Evolutionary conservation across 1,140 invertebrate species (phyloP), one percentile per base, ranked within the genome.

Genomic region (Philopotamus ludificatus): DNA sequence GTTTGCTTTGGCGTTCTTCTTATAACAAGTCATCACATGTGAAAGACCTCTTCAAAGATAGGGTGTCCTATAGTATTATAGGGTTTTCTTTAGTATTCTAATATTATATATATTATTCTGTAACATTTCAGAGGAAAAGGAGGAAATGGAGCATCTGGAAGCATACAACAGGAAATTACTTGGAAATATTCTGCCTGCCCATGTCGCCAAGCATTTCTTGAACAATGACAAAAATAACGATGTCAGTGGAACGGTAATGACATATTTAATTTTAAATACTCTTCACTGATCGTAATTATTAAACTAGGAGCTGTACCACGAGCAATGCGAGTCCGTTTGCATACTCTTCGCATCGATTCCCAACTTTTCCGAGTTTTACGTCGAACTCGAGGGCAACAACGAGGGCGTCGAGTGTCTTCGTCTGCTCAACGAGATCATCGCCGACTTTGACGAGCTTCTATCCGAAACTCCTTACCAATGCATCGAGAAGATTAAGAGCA

Each of bases 401-500:
- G 93, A 96, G 76, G 95, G 95, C 1, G 90, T 97, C 10, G 95
- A 97, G 76, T 98, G 95, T 76, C 83, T 98, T 22, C 81, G 95
- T 44, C 85, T 98, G 0, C 84, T 98, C 1, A 98, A 98, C 79
- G 95, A 98, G 83, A 98, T 98, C 72, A 96, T 97, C 57, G 95
- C 94, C 0, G 95, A 97, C 80, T 97, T 97, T 76, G 95, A 98
- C 76, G 91, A 96, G 76, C 79, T 96, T 51, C 83, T 96, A 0
- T 87, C 89, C 3, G 92, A 95, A 74, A 89, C 91, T 8, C 84
- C 85, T 68, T 98, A 95, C 80, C 87, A 84, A 18, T 94, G 89
- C 78, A 93, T 98, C 70, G 95, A 98, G 79, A 98, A 98, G 79
- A 98, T 98, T 72, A 98, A 98, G 77, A 96, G 94, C 63, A 97